phyloP scores from a whole-genome alignment of 2,113 vertebrate species.

The Nematolebias whitei region DNA sequence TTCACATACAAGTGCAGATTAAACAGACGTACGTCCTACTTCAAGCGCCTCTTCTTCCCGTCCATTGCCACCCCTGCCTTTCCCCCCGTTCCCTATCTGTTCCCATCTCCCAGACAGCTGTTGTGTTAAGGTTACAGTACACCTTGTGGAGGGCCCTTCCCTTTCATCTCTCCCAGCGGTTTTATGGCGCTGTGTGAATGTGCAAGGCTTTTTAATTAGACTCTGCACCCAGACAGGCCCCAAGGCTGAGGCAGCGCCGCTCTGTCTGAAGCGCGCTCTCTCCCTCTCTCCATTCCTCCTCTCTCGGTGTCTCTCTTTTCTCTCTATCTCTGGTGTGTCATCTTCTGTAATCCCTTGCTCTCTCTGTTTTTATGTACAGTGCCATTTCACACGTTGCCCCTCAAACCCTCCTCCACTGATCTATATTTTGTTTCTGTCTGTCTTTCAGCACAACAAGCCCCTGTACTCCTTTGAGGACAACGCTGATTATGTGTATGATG shows the following conservation, averaged over 20 bases:
- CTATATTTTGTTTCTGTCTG: conserved; percentile 66
- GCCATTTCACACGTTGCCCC: conserved; percentile 33
- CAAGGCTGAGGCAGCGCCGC: conserved; percentile 95
- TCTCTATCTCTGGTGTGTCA: conserved; percentile 55
- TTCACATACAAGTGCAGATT: background rate
- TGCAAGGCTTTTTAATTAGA: conserved; percentile 98
- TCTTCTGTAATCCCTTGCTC: conserved; percentile 47
- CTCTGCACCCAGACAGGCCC: conserved; percentile 91
- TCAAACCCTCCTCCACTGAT: conserved; percentile 11
- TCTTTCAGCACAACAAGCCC: conserved; percentile 94
- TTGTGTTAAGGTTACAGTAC: conserved; percentile 86
- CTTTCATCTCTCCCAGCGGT: conserved; percentile 89
- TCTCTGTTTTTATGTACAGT: conserved; percentile 21
- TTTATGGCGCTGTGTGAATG: conserved; percentile 94
- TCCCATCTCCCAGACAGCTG: conserved; percentile 78
- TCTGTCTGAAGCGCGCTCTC: conserved; percentile 84
- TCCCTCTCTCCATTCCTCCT: conserved; percentile 60
- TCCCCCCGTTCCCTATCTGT: conserved; percentile 26
- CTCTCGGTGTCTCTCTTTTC: conserved; percentile 36
- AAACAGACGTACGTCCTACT: background rate
- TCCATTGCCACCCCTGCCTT: conserved; percentile 23
- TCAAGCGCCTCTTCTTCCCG: background rate
- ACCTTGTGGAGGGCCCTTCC: conserved; percentile 82
- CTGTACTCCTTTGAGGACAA: conserved; percentile 99
- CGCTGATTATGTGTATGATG: conserved; percentile 96